Evolutionary conservation across 37 sponge, comb jelly and placozoan genomes (phyloP).

Genomic region (Beroe forskalii): DNA sequence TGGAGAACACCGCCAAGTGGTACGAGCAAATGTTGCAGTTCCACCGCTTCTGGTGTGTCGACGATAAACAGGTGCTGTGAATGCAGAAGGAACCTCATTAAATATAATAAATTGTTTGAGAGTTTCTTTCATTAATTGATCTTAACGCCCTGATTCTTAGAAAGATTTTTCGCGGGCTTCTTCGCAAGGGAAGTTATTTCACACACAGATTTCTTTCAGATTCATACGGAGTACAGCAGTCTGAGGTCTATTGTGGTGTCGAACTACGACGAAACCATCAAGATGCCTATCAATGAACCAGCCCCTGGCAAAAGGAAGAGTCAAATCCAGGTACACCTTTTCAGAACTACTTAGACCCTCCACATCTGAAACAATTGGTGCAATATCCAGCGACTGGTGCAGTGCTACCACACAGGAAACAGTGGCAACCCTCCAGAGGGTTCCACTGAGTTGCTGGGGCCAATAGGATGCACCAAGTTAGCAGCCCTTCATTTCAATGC

Average conservation of each 20-base stretch:
- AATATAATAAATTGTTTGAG: background rate
- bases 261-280: constrained; percentile 95
- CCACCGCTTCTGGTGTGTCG: constrained; percentile 98
- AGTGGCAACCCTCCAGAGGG: too few relatives aligned
- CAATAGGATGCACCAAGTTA: too few relatives aligned
- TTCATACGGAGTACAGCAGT: constrained; percentile 94
- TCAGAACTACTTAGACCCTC: background rate
- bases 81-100: background rate
- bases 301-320: constrained; percentile 93
- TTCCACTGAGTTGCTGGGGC: too few relatives aligned
- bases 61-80: constrained; percentile 91
- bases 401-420: too few relatives aligned
- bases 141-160: too few relatives aligned
- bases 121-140: background rate
- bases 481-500: too few relatives aligned
- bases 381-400: background rate
- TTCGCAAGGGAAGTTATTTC: too few relatives aligned
- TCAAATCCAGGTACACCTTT: constrained; percentile 91
- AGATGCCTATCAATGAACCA: constrained; percentile 99
- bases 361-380: background rate
- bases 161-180: too few relatives aligned
- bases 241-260: constrained; percentile 95
- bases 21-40: constrained; percentile 93
- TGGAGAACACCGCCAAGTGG: constrained; percentile 82
- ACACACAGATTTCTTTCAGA: constrained; percentile 67